Conservation (phyloP, 2,113 vertebrate species). For the Misgurnus anguillicaudatus region DNA sequence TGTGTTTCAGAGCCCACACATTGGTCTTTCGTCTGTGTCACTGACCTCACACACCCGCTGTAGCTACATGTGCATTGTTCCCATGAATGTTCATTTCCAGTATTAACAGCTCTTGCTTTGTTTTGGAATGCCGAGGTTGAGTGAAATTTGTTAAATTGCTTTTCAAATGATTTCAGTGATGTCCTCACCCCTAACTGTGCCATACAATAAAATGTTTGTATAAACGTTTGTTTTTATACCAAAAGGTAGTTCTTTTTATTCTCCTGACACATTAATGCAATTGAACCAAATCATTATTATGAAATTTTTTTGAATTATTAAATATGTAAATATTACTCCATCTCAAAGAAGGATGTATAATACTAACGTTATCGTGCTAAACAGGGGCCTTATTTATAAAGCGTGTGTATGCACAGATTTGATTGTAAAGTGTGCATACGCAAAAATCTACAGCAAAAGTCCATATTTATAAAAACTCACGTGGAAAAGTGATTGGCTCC, state of each 20-base stretch:
- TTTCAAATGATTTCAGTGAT: constrained; percentile 22
- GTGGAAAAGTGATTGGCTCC: no score
- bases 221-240: constrained; percentile 33
- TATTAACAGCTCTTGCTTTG: constrained; percentile 22
- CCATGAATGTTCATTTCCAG: constrained; percentile 18
- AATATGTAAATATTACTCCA: no score
- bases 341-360: no score
- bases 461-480: no score
- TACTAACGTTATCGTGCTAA: no score
- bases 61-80: background rate
- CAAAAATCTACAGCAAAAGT: no score
- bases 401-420: no score
- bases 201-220: constrained; percentile 62
- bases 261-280: background rate
- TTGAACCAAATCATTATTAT: no score
- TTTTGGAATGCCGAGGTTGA: constrained; percentile 13
- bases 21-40: constrained; percentile 12
- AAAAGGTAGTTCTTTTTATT: background rate
- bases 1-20: background rate
- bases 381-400: no score
- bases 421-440: no score
- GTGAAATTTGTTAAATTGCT: constrained; percentile 10
- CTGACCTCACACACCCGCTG: constrained; percentile 19
- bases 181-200: constrained; percentile 41
- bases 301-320: no score